Base-by-base conservation (phyloP, 2,113 vertebrate species). In the Dipodomys spectabilis region DNA sequence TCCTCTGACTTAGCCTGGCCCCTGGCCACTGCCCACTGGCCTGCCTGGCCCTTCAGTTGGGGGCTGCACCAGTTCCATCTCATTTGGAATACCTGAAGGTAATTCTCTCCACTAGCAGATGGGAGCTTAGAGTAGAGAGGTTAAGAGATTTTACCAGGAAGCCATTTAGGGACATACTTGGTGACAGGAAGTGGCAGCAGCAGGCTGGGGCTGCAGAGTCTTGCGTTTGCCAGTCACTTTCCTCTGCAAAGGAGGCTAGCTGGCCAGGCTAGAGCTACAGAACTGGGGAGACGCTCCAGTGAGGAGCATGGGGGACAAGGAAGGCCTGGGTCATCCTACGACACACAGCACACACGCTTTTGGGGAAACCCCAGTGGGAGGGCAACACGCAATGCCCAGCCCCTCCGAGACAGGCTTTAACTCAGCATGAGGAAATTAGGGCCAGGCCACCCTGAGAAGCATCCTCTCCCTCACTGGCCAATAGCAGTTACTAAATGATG, bases 401-500 rank as follows among this genome's bases (percentile, higher is more conserved):
- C 28, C 68, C 68, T 23, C 85, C 28, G 69, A 65, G 35, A 1
- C 6, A 35, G 86, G 1, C 73, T 82, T 64, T 65, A 65, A 23
- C 49, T 57, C 69, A 22, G 25, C 27, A 25, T 81, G 84, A 91
- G 78, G 22, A 72, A 79, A 82, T 27, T 44, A 91, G 44, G 57
- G 19, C 73, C 28, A 6, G 16, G 69, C 2, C 6, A 6, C 49
- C 5, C 0, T n/a, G 10, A 11, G 18, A 67, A 75, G 25, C 6
- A 0, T 74, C 22, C 0, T 75, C 80, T 78, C 1, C 5, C 35
- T 23, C 75, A 65, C 11, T 22, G 57, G 88, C 83, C 30, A 13
- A 49, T 9, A 89, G 94, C 25, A 19, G 68, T 95, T 94, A 71
- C 74, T 72, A 86, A 89, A 82, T 73, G 82, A 87, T 28, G 82